Base-by-base conservation (phyloP, 2,888 invertebrate species). In the Autographa gamma region DNA sequence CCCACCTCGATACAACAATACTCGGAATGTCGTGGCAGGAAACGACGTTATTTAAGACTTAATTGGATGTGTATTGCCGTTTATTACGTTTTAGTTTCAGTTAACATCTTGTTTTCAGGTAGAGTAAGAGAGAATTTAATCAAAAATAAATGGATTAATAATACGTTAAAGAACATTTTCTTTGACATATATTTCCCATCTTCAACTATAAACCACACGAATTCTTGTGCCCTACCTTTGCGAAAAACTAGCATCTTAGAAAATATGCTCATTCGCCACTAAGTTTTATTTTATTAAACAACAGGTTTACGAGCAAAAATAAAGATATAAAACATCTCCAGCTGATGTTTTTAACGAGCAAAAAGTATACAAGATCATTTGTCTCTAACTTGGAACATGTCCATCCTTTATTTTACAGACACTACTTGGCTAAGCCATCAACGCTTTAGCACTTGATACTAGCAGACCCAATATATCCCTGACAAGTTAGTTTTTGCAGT, bases 401-500 rank as follows among this genome's bases (percentile, higher is more conserved):
- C 63, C 71, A 81, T 79, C 43, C 32, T 69, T 68, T 72, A 65
- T 69, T 79, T 69, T 58, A 60, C 56, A 16, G 60, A 56, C 43
- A 59, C 60, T 60, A 68, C 70, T 83, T 83, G 76, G 76, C 71
- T 63, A n/a, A 48, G 64, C 59, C 32, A 58, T 65, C 60, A 60
- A 72, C 62, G 41, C 61, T 72, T 77, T 62, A 76, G 65, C 76
- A 68, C 69, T 74, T 72, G 68, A 69, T 74, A 77, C 73, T 69
- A 76, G 73, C 68, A 73, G 69, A 74, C 62, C 74, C 77, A 74
- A 77, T 82, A 82, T 77, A 81, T 83, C 73, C 70, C 76, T 69
- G 78, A 81, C 80, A 80, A 77, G 73, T 80, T 73, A 77, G 75
- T 81, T 84, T 85, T 85, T 84, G 81, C 79, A 84, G 80, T 83